A percentile compares a stretch with the other conserved stretches of the same genome.
These are phyloP conservation scores for Uromys caudimaculatus DNA, from an alignment of 2,797 vertebrate genomes.

Conservation along the genomic window DNA sequence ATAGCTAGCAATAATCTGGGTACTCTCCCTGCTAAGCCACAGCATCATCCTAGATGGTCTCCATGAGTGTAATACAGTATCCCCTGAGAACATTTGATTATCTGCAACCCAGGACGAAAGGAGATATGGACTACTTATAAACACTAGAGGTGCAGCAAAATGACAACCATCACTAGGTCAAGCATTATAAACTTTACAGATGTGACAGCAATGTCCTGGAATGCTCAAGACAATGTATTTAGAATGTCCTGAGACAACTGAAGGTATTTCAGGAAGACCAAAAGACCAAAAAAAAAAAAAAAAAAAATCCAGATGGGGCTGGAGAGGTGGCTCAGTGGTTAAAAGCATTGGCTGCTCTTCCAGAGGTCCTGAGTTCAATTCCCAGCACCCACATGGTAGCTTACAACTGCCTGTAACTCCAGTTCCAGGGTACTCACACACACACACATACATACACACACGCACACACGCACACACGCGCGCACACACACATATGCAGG, in stretches of 20 bases:
- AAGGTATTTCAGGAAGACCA: neutral
- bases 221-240: constrained; percentile 7
- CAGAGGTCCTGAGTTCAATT: neutral
- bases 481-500: too few relatives aligned
- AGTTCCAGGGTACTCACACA: too few relatives aligned
- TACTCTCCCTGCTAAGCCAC: neutral
- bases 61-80: neutral
- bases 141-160: constrained; percentile 31
- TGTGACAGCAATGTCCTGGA: neutral
- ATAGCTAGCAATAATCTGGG: neutral
- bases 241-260: neutral
- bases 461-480: too few relatives aligned
- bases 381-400: neutral
- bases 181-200: constrained; percentile 12
- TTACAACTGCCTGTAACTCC: neutral
- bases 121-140: neutral
- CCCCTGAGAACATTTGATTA: constrained; percentile 18
- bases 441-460: too few relatives aligned
- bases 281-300: neutral
- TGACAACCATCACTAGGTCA: neutral
- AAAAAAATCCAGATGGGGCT: neutral
- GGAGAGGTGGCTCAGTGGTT: neutral
- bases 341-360: too few relatives aligned
- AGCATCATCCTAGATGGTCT: neutral
- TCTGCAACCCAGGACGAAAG: neutral